Evolutionary conservation across 2,888 invertebrate species (phyloP), one percentile per base, ranked within the genome.

Genomic region (Gastrophysa polygoni): DNA sequence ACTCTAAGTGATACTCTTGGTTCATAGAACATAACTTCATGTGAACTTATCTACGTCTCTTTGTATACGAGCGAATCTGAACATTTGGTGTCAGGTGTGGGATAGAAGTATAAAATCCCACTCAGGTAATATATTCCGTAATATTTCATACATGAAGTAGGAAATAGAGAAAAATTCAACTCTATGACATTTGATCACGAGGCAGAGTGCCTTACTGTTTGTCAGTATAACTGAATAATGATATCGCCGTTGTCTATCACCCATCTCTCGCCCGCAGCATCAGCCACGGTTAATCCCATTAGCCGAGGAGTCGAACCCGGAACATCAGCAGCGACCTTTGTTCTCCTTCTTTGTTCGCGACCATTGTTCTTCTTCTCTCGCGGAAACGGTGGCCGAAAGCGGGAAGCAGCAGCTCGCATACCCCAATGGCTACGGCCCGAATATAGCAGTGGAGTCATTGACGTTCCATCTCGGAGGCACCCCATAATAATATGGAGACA

Each of bases 281-380:
- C n/a, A 14, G n/a, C 38, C 14, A 38, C 76, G 76, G 77, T 78
- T 78, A 78, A 78, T 78, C 76, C 77, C 78, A 78, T 78, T 78
- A 78, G 77, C 72, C 67, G 67, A 70, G 69, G 75, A 71, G 70
- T 72, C 71, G 70, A 75, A 75, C 73, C 74, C 71, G 58, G 52
- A 46, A 21, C 32, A 43, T 32, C 55, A 7, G 21, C 10, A 68
- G 65, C 59, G 76, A 77, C 76, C 77, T 77, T 78, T 78, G 77
- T 38, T 38, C 38, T 38, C 14, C 38, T 38, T 38, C 78, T 78
- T 78, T 78, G 78, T 78, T 77, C 77, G 66, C 67, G 64, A 66
- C 73, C 71, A 78, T 78, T 78, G 77, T 77, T 69, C 74, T 73
- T 29, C 72, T 73, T 75, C 76, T 76, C 38, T 76, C 76, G 76